These are phyloP conservation scores for Echeneis naucrates DNA, from an alignment of 2,797 vertebrate species.

Conservation along the genomic window DNA sequence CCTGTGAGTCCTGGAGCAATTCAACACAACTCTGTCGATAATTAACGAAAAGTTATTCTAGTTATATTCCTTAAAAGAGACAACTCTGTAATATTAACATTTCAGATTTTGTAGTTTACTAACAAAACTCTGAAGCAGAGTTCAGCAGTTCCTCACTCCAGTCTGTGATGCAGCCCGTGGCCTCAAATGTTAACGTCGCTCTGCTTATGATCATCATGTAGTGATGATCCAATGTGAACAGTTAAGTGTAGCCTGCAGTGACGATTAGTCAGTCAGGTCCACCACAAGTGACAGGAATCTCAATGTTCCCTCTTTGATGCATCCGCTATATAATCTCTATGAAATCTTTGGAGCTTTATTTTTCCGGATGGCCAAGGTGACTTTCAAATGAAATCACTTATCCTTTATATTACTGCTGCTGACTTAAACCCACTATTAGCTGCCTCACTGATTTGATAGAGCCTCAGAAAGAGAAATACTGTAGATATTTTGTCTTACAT, in stretches of 20 bases:
- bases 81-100: too few species aligned
- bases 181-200: slow-evolving; percentile 1
- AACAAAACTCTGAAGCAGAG: not conserved
- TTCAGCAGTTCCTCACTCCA: slow-evolving; percentile 28
- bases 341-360: slow-evolving; percentile 40
- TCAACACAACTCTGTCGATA: too few species aligned
- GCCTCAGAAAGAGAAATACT: slow-evolving; percentile 9
- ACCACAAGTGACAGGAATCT: slow-evolving; percentile 39
- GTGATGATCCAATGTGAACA: slow-evolving; percentile 43
- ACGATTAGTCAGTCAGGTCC: slow-evolving; percentile 50
- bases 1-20: not conserved
- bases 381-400: slow-evolving; percentile 59
- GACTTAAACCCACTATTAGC: slow-evolving; percentile 47
- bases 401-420: slow-evolving; percentile 28
- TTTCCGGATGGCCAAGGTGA: slow-evolving; percentile 71
- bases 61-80: too few species aligned
- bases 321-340: slow-evolving; percentile 23
- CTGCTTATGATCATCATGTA: slow-evolving; percentile 26
- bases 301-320: slow-evolving; percentile 34
- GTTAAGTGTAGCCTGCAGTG: slow-evolving; percentile 27
- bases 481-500: slow-evolving; percentile 5
- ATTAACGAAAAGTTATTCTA: not conserved
- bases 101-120: not conserved
- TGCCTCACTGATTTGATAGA: slow-evolving; percentile 47
- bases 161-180: slow-evolving; percentile 3